A percentile compares a stretch with the other conserved stretches of the same genome.
These are phyloP conservation scores for Drosophila pseudoananassae DNA, from an alignment of 1,140 invertebrate species.

Conservation along the genomic window DNA sequence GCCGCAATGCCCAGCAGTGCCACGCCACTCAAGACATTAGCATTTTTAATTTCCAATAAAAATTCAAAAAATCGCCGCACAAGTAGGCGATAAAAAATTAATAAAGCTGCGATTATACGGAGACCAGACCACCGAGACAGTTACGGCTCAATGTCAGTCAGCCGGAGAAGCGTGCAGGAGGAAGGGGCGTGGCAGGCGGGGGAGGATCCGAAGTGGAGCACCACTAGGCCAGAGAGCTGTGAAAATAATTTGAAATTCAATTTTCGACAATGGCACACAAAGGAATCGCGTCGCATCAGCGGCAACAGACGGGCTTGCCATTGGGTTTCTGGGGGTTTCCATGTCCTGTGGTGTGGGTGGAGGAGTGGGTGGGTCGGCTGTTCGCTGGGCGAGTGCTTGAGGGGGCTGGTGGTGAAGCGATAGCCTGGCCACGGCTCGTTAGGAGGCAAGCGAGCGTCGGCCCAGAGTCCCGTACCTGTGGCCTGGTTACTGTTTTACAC, in stretches of 20 bases:
- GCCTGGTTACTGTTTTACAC: conserved; percentile 30
- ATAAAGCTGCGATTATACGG: conserved; percentile 82
- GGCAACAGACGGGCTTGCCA: conserved; percentile 27
- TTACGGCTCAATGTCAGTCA: conserved; percentile 70
- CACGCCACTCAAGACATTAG: conserved; percentile 60
- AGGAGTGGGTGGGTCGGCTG: conserved; percentile 38
- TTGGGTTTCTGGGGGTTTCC: conserved; percentile 15
- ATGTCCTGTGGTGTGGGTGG: conserved; percentile 35
- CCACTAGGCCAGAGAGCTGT: conserved; percentile 66
- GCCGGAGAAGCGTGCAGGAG: conserved; percentile 1
- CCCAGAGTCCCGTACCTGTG: conserved; percentile 26
- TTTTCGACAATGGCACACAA: conserved; percentile 83
- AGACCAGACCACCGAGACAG: conserved; percentile 46
- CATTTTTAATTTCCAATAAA: conserved; percentile 83
- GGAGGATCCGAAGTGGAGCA: conserved; percentile 23
- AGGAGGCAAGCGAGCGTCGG: conserved; percentile 46
- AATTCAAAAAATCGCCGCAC: conserved; percentile 79
- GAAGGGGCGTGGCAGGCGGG: background rate
- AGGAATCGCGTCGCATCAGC: conserved; percentile 67
- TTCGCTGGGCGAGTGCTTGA: background rate
- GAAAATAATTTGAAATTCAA: conserved; percentile 83
- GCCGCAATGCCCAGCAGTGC: conserved; percentile 25
- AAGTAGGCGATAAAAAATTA: conserved; percentile 83
- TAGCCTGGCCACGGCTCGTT: conserved; percentile 41
- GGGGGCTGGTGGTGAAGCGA: conserved; percentile 8